Percentiles rank a stretch among this genome's conserved stretches.
Evolutionary conservation across 53 echinoderm and acorn worm genomes (phyloP).

Genomic region (Hippasteria phrygiana): DNA sequence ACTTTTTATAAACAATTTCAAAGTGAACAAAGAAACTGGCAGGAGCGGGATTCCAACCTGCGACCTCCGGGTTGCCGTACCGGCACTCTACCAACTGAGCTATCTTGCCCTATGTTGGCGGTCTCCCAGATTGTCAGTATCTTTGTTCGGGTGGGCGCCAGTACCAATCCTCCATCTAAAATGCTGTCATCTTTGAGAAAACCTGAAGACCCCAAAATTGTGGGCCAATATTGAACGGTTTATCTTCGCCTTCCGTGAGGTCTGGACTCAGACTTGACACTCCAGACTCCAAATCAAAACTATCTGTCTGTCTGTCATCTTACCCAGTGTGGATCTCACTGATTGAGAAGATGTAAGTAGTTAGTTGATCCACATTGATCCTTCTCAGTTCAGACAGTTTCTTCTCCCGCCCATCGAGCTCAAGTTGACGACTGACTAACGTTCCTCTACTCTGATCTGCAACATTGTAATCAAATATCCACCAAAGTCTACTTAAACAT

Average conservation of each 20-base stretch:
- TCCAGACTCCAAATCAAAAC: not conserved
- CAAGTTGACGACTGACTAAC: slow-evolving; percentile 57
- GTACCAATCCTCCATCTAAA: too few species aligned
- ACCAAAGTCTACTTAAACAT: too few species aligned
- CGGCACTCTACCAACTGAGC: too few species aligned
- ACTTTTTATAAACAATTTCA: too few species aligned
- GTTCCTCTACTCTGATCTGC: slow-evolving; percentile 78
- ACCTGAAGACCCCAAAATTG: not conserved
- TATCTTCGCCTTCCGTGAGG: too few species aligned
- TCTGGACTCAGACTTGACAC: not conserved
- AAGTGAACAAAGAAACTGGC: too few species aligned
- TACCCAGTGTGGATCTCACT: slow-evolving; percentile 76
- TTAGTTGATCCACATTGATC: slow-evolving; percentile 73
- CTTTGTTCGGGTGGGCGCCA: too few species aligned
- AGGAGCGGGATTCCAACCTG: too few species aligned
- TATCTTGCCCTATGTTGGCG: too few species aligned
- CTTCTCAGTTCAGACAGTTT: slow-evolving; percentile 76
- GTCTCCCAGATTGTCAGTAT: too few species aligned
- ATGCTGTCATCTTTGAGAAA: not conserved
- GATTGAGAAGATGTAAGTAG: slow-evolving; percentile 79
- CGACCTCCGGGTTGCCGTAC: too few species aligned
- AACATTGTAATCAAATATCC: not conserved
- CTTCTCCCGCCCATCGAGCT: slow-evolving; percentile 73
- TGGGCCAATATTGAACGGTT: not conserved
- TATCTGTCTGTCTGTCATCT: not conserved